A percentile compares a stretch with the other conserved stretches of the same genome.
Conservation (phyloP, 2,888 invertebrate genomes). For the Cheilosia urbana region DNA sequence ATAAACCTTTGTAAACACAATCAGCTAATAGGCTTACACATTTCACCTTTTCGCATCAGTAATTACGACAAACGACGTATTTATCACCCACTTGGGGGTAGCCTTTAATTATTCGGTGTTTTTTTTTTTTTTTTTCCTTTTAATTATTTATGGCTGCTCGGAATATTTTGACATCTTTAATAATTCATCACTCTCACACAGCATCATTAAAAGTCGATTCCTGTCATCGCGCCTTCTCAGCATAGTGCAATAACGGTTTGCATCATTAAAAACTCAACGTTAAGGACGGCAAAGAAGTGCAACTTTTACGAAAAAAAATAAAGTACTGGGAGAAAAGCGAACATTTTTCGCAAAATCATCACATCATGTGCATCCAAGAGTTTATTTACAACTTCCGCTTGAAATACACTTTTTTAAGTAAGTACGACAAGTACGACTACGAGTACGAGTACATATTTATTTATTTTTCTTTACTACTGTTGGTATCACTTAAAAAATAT, state of each 20-base stretch:
- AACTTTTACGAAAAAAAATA: slow-evolving; percentile 58
- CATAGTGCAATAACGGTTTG: slow-evolving; percentile 45
- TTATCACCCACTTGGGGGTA: background rate
- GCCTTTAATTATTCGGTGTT: background rate
- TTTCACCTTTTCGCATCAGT: background rate
- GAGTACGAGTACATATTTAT: slow-evolving; percentile 21
- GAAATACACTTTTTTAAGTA: slow-evolving; percentile 70
- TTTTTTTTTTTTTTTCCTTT: slow-evolving; percentile 6
- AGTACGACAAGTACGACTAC: slow-evolving; percentile 2
- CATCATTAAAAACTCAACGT: slow-evolving; percentile 67
- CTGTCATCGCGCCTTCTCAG: slow-evolving; percentile 13
- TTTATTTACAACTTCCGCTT: slow-evolving; percentile 73
- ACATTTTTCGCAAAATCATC: slow-evolving; percentile 58
- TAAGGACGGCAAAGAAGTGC: slow-evolving; percentile 31
- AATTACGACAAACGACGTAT: background rate
- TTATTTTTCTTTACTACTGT: slow-evolving; percentile 30
- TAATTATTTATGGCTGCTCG: background rate
- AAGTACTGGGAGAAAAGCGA: background rate
- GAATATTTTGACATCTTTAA: slow-evolving; percentile 25
- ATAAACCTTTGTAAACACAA: too few species aligned
- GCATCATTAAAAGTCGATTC: slow-evolving; percentile 73
- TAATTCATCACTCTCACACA: slow-evolving; percentile 56
- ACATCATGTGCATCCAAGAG: slow-evolving; percentile 67
- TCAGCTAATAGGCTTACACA: too few species aligned
- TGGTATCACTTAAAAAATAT: slow-evolving; percentile 50